phyloP scores from a whole-genome alignment of 2,888 invertebrate species.

The Hypercompe scribonia region DNA sequence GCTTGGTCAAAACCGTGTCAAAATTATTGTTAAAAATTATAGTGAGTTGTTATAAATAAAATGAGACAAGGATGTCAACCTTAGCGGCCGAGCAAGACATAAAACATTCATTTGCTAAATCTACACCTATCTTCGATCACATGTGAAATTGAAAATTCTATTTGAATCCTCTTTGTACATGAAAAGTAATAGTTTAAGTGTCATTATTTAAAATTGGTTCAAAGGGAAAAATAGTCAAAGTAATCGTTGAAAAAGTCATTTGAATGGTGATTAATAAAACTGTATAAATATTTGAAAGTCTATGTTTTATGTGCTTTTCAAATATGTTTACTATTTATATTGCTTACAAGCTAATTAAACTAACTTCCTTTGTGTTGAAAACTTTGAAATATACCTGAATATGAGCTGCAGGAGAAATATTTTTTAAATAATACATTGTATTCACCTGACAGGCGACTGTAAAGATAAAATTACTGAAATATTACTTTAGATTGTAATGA shows the following conservation, averaged over 20 bases:
- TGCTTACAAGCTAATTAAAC: not conserved
- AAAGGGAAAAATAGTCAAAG: not conserved
- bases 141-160: conserved; percentile 40
- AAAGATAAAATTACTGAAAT: too few relatives aligned
- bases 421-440: too few relatives aligned
- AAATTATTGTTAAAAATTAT: not conserved
- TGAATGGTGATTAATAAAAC: not conserved
- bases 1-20: not conserved
- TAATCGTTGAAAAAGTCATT: not conserved
- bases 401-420: too few relatives aligned
- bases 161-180: conserved; percentile 31
- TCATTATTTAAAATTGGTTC: not conserved
- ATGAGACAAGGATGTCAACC: conserved; percentile 27
- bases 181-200: not conserved
- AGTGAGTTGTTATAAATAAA: not conserved
- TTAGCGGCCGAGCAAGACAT: conserved; percentile 26
- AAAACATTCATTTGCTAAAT: conserved; percentile 52
- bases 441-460: too few relatives aligned
- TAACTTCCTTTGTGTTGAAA: too few relatives aligned
- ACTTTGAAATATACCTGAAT: too few relatives aligned
- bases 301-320: not conserved
- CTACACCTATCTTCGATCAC: conserved; percentile 48
- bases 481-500: too few relatives aligned
- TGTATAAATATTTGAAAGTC: not conserved
- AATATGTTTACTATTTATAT: not conserved